Conservation (phyloP, 2,113 vertebrate species). For the Chinchilla lanigera region DNA sequence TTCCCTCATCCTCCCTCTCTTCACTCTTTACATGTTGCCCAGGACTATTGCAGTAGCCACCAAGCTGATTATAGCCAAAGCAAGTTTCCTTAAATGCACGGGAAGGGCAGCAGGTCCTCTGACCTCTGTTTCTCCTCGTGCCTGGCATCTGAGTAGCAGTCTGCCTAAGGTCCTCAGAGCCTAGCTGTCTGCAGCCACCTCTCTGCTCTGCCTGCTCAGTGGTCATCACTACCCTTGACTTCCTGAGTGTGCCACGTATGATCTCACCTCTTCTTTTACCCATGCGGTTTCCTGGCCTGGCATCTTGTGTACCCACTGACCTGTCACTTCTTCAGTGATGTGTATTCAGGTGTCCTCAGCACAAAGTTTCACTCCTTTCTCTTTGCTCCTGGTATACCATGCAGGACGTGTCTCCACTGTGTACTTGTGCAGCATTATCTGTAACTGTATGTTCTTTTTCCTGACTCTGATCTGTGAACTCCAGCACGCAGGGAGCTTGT, state of each 20-base stretch:
- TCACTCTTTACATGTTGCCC: background rate
- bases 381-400: background rate
- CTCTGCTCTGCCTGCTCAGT: background rate
- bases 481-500: background rate
- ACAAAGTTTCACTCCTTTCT: background rate
- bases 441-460: background rate
- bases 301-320: background rate
- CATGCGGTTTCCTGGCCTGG: background rate
- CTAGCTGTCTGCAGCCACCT: background rate
- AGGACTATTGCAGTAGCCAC: background rate
- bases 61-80: background rate
- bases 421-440: background rate
- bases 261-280: background rate
- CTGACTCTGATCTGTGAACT: background rate
- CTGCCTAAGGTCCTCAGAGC: rapidly evolving
- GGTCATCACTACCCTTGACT: background rate
- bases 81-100: background rate
- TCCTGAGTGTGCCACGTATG: background rate
- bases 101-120: background rate
- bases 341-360: background rate
- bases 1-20: background rate
- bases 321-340: background rate
- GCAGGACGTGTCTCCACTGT: background rate
- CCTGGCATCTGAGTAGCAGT: background rate
- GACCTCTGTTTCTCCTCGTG: background rate